Evolutionary conservation across 2,113 vertebrate genomes (phyloP), one percentile per base, ranked within the genome.

Genomic region (Nibea albiflora): DNA sequence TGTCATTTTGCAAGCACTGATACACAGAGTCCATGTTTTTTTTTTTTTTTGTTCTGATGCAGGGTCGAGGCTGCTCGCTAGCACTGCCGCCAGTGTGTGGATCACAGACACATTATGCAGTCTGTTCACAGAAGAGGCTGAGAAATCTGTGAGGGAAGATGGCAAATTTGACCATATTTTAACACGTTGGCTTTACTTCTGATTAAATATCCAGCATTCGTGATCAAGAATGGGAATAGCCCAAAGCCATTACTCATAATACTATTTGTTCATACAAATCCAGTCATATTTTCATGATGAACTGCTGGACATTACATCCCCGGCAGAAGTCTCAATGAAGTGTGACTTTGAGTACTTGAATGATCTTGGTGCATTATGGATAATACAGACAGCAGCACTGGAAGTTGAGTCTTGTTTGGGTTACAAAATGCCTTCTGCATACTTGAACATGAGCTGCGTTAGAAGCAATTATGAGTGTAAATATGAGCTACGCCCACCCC

Each of bases 381-480:
- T 53, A 46, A 35, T 24, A 49, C 60, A 54, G 80, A 60, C 22
- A 78, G 69, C 47, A 68, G n/a, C 19, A 46, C 22, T 22, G 31
- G 19, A 80, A 78, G 52, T 47, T 61, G 17, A 63, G 54, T 5
- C 44, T 69, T 82, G 60, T 65, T 70, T 80, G 73, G 56, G 28
- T 52, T 20, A 47, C 44, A 57, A 82, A 83, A 80, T 65, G 52
- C 11, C 26, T 1, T 64, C 58, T 26, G 72, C 69, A 54, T 67
- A 75, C 22, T 79, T 64, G 50, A 83, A 78, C 62, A 11, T 22
- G 73, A 39, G 47, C 11, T 74, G 7, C 68, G 84, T 88, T 87
- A 81, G 79, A 91, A 47, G 84, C 72, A 77, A 74, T 86, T 85
- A 64, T 73, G 28, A 76, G 61, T 1, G 35, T 62, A 76, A 85